Evolutionary conservation across 2,113 vertebrate species (phyloP).

Genomic region (Formicarius rufipectus): DNA sequence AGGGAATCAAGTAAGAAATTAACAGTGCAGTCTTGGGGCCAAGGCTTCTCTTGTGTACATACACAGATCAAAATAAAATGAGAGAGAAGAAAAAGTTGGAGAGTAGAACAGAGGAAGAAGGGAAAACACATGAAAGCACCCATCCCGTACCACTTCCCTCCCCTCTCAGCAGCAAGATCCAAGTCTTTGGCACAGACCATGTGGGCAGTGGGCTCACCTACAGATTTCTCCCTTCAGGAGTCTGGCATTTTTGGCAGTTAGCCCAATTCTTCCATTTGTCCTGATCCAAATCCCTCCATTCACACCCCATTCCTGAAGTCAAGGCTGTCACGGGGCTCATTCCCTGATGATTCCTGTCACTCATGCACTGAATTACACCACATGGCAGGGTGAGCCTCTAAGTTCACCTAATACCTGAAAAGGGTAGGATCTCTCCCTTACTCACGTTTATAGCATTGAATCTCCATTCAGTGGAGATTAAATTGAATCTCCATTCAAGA

Average conservation of each 20-base stretch:
- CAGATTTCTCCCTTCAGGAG: background rate
- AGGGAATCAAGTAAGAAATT: background rate
- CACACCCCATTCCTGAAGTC: background rate
- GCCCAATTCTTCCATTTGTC: background rate
- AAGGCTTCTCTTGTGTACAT: background rate
- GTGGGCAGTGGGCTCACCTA: background rate
- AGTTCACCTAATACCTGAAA: background rate
- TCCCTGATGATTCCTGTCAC: background rate
- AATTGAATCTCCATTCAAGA: background rate
- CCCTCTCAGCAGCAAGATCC: background rate
- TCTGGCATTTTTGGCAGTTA: background rate
- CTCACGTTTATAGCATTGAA: background rate
- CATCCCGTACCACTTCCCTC: background rate
- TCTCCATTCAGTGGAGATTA: no score
- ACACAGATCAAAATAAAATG: background rate
- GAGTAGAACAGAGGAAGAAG: background rate
- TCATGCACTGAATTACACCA: background rate
- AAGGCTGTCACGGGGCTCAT: background rate
- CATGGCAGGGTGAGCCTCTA: background rate
- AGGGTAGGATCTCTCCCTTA: background rate
- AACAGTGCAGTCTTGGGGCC: background rate
- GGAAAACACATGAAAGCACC: background rate
- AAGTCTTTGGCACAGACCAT: background rate
- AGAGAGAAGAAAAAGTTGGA: background rate
- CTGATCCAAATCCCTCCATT: background rate